A percentile compares a stretch with the other conserved stretches of the same genome.
Conservation (phyloP, 1,140 invertebrate species). For the Drosophila albomicans region DNA sequence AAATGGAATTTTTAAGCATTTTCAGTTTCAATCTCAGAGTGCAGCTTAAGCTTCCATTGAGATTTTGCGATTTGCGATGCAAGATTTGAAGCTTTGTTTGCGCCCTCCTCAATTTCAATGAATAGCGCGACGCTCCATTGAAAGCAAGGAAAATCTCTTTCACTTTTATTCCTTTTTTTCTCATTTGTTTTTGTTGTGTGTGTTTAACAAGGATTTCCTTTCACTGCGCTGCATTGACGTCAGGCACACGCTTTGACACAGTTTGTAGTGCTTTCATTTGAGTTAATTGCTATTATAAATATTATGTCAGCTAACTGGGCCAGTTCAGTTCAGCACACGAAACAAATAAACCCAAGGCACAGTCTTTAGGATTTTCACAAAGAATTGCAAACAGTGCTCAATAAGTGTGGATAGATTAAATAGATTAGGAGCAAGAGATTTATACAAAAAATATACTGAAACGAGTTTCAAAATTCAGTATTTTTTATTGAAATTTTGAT, state of each 20-base stretch:
- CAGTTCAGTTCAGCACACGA: background rate
- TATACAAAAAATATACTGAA: too few relatives aligned
- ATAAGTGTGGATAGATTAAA: too few relatives aligned
- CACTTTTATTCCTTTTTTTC: background rate
- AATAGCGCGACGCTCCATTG: background rate
- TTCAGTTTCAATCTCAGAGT: constrained; percentile 31
- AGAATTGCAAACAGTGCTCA: background rate
- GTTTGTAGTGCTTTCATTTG: constrained; percentile 36
- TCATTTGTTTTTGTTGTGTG: background rate
- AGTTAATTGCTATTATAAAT: constrained; percentile 22
- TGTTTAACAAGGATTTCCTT: constrained; percentile 12
- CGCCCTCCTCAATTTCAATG: background rate
- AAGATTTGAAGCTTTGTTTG: constrained; percentile 1
- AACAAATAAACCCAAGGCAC: background rate
- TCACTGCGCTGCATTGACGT: constrained; percentile 27
- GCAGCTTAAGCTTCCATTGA: background rate
- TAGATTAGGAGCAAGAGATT: too few relatives aligned
- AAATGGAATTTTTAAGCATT: constrained; percentile 53
- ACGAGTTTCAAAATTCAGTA: too few relatives aligned
- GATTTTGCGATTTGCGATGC: constrained; percentile 7
- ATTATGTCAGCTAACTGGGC: constrained; percentile 8
- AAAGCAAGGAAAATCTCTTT: background rate
- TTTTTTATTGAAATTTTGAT: too few relatives aligned
- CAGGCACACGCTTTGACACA: constrained; percentile 17
- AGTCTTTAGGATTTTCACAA: background rate